These are phyloP conservation scores for Leptinotarsa texana DNA, from an alignment of 1,140 invertebrate genomes.

Conservation along the genomic window DNA sequence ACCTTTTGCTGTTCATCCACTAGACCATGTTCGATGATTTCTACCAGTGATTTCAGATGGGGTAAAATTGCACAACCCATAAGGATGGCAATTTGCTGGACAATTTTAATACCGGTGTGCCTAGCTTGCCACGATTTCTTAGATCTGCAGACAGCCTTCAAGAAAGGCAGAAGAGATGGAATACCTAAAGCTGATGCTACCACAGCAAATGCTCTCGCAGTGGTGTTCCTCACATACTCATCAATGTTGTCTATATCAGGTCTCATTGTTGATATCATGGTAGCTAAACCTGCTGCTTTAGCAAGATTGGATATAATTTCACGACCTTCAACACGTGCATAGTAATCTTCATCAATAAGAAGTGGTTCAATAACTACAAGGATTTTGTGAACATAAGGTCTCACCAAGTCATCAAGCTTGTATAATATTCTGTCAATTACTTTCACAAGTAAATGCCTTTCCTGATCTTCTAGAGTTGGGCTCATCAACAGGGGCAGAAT, in stretches of 20 bases:
- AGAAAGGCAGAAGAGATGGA: conserved; percentile 94
- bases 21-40: conserved; percentile 98
- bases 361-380: conserved; percentile 98
- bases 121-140: conserved; percentile 99
- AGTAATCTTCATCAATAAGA: conserved; percentile 99
- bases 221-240: conserved; percentile 99
- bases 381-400: conserved; percentile 99
- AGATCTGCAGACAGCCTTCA: conserved; percentile 98
- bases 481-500: conserved; percentile 99
- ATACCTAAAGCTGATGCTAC: conserved; percentile 97
- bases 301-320: conserved; percentile 99
- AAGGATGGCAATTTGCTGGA: conserved; percentile 98
- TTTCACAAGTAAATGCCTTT: conserved; percentile 98
- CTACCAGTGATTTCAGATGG: conserved; percentile 96
- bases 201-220: conserved; percentile 97
- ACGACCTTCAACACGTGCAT: conserved; percentile 97
- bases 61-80: conserved; percentile 99
- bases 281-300: conserved; percentile 98
- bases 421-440: conserved; percentile 99
- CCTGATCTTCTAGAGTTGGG: conserved; percentile 98
- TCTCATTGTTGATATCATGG: conserved; percentile 99
- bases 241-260: conserved; percentile 99
- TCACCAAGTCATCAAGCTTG: conserved; percentile 97
- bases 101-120: conserved; percentile 99
- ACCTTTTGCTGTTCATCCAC: conserved; percentile 89